phyloP scores from a whole-genome alignment of 2,797 vertebrate genomes.

The Acipenser ruthenus region DNA sequence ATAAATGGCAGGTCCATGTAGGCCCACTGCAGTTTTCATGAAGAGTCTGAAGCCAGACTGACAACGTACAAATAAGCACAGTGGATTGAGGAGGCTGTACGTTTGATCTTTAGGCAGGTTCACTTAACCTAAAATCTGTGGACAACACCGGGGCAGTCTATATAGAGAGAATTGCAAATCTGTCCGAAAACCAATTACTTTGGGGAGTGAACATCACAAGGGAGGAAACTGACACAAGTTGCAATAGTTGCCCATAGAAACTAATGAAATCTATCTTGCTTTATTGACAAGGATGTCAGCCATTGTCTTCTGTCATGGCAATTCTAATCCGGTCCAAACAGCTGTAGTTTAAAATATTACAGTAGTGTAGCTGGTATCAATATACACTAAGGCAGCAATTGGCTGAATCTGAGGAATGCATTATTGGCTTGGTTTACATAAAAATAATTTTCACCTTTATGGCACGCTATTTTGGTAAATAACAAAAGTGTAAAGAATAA shows the following conservation, averaged over 20 bases:
- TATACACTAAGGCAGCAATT: too few relatives aligned
- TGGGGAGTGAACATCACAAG: not conserved
- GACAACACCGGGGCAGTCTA: not conserved
- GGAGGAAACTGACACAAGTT: not conserved
- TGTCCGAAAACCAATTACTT: not conserved
- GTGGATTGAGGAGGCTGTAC: too few relatives aligned
- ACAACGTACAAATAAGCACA: too few relatives aligned
- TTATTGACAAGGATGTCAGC: not conserved
- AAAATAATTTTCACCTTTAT: not conserved
- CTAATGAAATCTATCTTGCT: not conserved
- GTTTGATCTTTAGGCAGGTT: too few relatives aligned
- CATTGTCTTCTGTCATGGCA: conserved; percentile 10
- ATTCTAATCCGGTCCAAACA: conserved; percentile 19
- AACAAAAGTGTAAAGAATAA: too few relatives aligned
- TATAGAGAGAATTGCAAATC: too few relatives aligned
- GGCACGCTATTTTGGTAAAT: too few relatives aligned
- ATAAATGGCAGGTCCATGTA: too few relatives aligned
- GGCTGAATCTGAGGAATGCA: too few relatives aligned
- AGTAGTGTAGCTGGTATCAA: not conserved
- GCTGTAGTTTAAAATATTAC: conserved; percentile 21
- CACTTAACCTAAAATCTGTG: not conserved
- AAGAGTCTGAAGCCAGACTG: too few relatives aligned
- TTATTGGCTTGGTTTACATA: not conserved
- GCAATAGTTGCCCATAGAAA: conserved; percentile 4
- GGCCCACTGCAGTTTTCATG: too few relatives aligned